Conservation (phyloP, 1,140 invertebrate species). For the Lepidurus apus region DNA sequence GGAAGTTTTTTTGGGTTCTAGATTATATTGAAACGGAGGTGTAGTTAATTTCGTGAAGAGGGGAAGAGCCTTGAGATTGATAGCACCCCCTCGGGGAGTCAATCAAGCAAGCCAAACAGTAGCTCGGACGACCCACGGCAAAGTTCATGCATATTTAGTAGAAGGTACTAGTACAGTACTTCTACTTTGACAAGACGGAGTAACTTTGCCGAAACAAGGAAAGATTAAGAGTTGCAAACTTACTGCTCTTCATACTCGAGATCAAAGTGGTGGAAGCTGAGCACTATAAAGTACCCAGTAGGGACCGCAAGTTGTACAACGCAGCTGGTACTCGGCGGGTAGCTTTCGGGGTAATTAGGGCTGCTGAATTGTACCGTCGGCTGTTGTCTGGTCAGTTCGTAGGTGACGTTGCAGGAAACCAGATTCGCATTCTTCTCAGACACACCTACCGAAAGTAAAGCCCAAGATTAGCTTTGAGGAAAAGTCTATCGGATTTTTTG, state of each 20-base stretch:
- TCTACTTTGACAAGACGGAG: not conserved
- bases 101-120: not conserved
- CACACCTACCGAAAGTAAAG: not conserved
- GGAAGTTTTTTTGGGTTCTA: no score
- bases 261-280: constrained; percentile 63
- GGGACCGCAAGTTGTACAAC: constrained; percentile 55
- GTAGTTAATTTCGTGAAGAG: not conserved
- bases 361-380: constrained; percentile 55
- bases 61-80: not conserved
- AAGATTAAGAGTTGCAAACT: constrained; percentile 45
- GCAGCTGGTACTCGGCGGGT: constrained; percentile 64
- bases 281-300: constrained; percentile 53
- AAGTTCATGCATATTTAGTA: not conserved
- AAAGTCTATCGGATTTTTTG: not conserved
- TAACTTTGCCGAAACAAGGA: not conserved
- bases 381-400: constrained; percentile 53
- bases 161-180: not conserved
- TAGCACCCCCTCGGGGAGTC: not conserved
- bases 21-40: not conserved
- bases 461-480: not conserved
- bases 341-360: constrained; percentile 61
- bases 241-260: constrained; percentile 63
- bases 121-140: not conserved
- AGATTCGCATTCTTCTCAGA: constrained; percentile 37
- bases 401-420: constrained; percentile 57